Conservation (phyloP, 2,797 vertebrate species). For the Pelodytes ibericus region DNA sequence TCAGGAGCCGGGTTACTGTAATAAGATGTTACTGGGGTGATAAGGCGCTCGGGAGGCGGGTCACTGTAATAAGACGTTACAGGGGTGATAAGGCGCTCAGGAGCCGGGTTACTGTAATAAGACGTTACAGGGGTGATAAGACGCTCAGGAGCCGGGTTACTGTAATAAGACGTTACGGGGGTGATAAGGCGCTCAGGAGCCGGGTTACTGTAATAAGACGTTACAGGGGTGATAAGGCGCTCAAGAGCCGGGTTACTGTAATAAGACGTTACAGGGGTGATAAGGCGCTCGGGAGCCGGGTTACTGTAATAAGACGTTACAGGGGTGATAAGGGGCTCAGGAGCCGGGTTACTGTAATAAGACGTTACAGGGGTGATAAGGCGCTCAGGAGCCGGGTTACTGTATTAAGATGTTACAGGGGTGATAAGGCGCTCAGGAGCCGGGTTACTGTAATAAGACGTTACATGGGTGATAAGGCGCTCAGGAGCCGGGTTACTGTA, state of each 20-base stretch:
- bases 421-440: slow-evolving; percentile 25
- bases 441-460: slow-evolving; percentile 18
- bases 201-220: slow-evolving; percentile 34
- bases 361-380: slow-evolving; percentile 27
- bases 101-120: slow-evolving; percentile 33
- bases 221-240: slow-evolving; percentile 35
- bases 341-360: slow-evolving; percentile 30
- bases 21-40: slow-evolving; percentile 5
- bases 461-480: slow-evolving; percentile 11
- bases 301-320: slow-evolving; percentile 36
- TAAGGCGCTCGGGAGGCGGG: slow-evolving; percentile 16
- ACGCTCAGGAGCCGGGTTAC: slow-evolving; percentile 23
- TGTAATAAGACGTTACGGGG: slow-evolving; percentile 36
- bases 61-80: slow-evolving; percentile 31
- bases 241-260: slow-evolving; percentile 36
- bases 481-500: slow-evolving; percentile 24
- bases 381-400: slow-evolving; percentile 12
- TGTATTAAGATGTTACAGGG: slow-evolving; percentile 24
- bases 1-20: slow-evolving; percentile 67
- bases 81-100: slow-evolving; percentile 18
- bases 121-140: slow-evolving; percentile 36
- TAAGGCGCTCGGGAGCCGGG: slow-evolving; percentile 37
- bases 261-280: slow-evolving; percentile 33
- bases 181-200: slow-evolving; percentile 25
- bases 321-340: slow-evolving; percentile 23